phyloP scores from a whole-genome alignment of 2,888 invertebrate genomes.

The Ophion obscuratus region DNA sequence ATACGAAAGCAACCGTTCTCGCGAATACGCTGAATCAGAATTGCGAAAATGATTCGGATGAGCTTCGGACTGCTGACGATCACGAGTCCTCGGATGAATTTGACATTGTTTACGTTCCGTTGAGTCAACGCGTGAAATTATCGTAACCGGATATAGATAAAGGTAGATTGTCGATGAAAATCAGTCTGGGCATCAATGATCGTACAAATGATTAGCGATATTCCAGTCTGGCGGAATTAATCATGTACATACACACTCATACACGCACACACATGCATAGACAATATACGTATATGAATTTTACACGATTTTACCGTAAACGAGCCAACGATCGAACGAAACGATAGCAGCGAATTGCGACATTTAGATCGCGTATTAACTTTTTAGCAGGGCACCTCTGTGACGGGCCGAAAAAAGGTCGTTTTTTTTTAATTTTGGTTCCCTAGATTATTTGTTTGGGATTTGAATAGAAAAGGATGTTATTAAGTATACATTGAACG shows the following conservation, averaged over 20 bases:
- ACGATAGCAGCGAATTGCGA: too few species aligned
- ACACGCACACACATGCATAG: too few species aligned
- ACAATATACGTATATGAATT: not conserved
- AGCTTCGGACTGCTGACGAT: not conserved
- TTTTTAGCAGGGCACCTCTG: too few species aligned
- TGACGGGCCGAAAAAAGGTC: too few species aligned
- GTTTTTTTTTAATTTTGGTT: too few species aligned
- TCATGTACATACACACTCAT: too few species aligned
- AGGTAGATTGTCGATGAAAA: conserved; percentile 42
- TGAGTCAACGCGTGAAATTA: conserved; percentile 72
- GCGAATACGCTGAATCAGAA: not conserved
- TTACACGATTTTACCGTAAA: not conserved
- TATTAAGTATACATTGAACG: too few species aligned
- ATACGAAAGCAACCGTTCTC: conserved; percentile 10
- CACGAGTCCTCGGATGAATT: conserved; percentile 72
- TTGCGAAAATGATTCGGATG: not conserved
- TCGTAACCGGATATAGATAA: conserved; percentile 1
- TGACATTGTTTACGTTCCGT: conserved; percentile 76
- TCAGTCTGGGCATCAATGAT: conserved; percentile 72
- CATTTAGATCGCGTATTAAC: too few species aligned
- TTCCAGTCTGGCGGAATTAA: conserved; percentile 22
- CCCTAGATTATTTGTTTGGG: too few species aligned
- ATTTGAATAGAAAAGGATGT: too few species aligned
- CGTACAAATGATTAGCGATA: conserved; percentile 69
- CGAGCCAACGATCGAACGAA: too few species aligned